These are phyloP conservation scores for Parazoanthus atlanticus DNA, from an alignment of 92 coral and sea anemone genomes.

Conservation along the genomic window DNA sequence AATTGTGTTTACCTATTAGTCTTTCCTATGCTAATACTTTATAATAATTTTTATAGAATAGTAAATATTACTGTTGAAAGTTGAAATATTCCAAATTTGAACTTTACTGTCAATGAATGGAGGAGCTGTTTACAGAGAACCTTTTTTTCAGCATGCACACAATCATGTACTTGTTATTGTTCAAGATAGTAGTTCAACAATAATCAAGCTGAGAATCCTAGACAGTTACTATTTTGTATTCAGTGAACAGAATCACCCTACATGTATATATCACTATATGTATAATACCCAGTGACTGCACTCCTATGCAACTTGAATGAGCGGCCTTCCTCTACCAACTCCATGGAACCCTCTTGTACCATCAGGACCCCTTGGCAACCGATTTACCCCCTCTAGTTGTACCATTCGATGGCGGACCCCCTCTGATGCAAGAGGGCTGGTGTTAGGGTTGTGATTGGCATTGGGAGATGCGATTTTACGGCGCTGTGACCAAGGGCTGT, in stretches of 20 bases:
- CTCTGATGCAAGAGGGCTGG: slow-evolving; percentile 83
- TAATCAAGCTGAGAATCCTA: too few species aligned
- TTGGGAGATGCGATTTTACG: slow-evolving; percentile 81
- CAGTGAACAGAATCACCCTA: not conserved
- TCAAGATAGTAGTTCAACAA: not conserved
- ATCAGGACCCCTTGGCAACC: slow-evolving; percentile 97
- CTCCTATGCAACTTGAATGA: slow-evolving; percentile 81
- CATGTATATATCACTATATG: not conserved
- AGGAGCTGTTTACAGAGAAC: too few species aligned
- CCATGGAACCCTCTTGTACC: slow-evolving; percentile 93
- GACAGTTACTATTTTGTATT: not conserved
- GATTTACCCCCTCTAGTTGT: slow-evolving; percentile 86
- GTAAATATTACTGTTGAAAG: too few species aligned
- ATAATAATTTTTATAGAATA: too few species aligned
- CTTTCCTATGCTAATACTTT: not conserved
- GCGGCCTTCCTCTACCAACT: slow-evolving; percentile 84
- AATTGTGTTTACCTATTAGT: not conserved
- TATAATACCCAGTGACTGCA: not conserved
- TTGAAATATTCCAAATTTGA: too few species aligned
- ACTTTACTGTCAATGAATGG: too few species aligned
- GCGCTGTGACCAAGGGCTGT: slow-evolving; percentile 94
- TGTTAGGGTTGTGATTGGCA: slow-evolving; percentile 61
- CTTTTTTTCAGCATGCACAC: too few species aligned
- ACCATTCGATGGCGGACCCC: slow-evolving; percentile 86
- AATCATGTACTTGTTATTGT: not conserved